Evolutionary conservation across 2,113 vertebrate species (phyloP), one percentile per base, ranked within the genome.

Genomic region (Clarias batrachus): DNA sequence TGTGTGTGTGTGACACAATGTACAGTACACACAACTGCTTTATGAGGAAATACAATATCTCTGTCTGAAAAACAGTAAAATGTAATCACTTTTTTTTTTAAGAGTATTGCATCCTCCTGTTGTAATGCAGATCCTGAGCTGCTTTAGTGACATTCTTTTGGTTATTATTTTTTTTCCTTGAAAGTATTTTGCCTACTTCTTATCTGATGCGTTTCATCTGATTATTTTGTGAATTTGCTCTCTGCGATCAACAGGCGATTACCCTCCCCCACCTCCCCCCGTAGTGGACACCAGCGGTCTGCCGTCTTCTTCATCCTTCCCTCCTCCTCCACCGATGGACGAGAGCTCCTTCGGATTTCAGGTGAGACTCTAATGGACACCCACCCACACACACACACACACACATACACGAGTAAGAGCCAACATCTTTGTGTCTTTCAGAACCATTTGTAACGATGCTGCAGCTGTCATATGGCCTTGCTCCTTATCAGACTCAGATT

Each of bases 231-330:
- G 21, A 21, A 16, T 81, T n/a, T 85, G 23, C 27, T 59, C 83
- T 71, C 37, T 80, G 14, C 57, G 10, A 23, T 80, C 14, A 71
- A 10, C 91, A 95, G 94, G 90, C 10, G 96, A 97, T 89, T 97
- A 95, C 87, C 95, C 91, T 17, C 96, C 94, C 21, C 97, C 96
- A 0, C 96, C 96, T 6, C 96, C 96, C 87, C 95, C 96, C 80
- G 88, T 91, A 1, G 93, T 95, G 76, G 96, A 97, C 3, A 91
- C 92, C 0, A 91, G 93, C 4, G 92, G 90, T 81, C 85, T 95
- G 79, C 90, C 92, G 0, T 91, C 95, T 0, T 68, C 95, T 13
- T 87, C 94, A 37, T 95, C 96, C 19, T 94, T 92, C 84, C 95
- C 93, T 0, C 94, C 95, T 0, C 96, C 96, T 0, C 96, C 95